Evolutionary conservation across 2,113 vertebrate species (phyloP).

Genomic region (Plecturocebus donacophilus): DNA sequence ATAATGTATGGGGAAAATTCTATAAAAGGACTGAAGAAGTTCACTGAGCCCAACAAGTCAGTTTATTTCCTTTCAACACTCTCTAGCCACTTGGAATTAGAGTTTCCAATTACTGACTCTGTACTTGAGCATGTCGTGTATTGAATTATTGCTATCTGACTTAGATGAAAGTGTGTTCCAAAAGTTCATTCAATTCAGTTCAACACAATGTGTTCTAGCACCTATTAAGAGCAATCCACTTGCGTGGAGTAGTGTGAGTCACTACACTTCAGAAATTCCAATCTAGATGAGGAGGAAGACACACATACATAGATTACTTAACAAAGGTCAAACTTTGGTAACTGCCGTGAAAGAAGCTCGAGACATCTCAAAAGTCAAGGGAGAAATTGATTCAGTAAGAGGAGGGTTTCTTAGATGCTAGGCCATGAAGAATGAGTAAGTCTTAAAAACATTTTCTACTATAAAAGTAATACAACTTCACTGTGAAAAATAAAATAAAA

Average conservation of each 20-base stretch:
- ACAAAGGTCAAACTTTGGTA: not conserved
- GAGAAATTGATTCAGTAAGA: not conserved
- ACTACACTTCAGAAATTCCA: not conserved
- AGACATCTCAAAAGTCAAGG: not conserved
- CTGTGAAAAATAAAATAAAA: conserved; percentile 1
- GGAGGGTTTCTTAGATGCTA: not conserved
- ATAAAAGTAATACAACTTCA: not conserved
- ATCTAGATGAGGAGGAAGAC: not conserved
- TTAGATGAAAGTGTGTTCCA: not conserved
- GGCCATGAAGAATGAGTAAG: not conserved
- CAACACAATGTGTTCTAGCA: not conserved
- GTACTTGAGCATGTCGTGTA: not conserved
- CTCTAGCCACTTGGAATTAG: not conserved
- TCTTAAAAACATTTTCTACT: not conserved
- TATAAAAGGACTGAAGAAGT: not conserved
- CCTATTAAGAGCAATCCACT: conserved; percentile 36
- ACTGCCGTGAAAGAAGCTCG: not conserved
- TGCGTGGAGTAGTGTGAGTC: not conserved
- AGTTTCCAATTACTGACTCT: conserved; percentile 32
- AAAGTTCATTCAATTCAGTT: conserved; percentile 34
- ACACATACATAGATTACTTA: not conserved
- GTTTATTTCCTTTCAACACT: not conserved
- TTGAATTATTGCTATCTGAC: not conserved
- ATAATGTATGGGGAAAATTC: not conserved
- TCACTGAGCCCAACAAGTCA: not conserved